Evolutionary conservation across 2,113 vertebrate species (phyloP).

Genomic region (Rhinopomastus cyanomelas): DNA sequence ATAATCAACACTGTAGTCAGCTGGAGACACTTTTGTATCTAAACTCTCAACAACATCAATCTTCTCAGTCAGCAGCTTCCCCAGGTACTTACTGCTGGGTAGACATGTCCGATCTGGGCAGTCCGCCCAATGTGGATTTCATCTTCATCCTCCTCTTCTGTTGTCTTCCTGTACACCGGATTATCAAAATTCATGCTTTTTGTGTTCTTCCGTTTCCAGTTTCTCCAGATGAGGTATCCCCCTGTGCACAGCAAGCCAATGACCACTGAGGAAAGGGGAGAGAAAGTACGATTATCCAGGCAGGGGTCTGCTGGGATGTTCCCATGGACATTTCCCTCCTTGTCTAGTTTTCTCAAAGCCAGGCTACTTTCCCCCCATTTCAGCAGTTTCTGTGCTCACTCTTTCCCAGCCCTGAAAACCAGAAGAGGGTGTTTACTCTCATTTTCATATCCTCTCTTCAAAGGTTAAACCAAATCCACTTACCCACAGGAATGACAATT

Average conservation of each 20-base stretch:
- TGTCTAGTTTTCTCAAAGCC: background rate
- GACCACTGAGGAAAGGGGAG: conserved; percentile 80
- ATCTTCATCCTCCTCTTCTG: conserved; percentile 91
- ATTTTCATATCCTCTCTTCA: background rate
- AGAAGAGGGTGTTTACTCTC: background rate
- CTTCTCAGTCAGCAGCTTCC: background rate
- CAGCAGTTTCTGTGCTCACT: background rate
- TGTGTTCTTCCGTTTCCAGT: conserved; percentile 97
- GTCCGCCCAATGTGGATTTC: conserved; percentile 95
- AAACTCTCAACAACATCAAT: background rate
- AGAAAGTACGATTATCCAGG: background rate
- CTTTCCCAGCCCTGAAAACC: background rate
- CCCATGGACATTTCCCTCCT: background rate
- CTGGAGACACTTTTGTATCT: background rate
- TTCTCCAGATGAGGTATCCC: conserved; percentile 97
- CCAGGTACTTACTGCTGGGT: conserved; percentile 91
- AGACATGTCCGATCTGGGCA: conserved; percentile 94
- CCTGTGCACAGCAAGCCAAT: conserved; percentile 89
- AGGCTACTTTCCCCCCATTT: background rate
- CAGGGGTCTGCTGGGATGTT: background rate
- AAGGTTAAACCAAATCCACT: conserved; percentile 60
- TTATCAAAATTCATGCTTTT: conserved; percentile 99
- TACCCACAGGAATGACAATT: conserved; percentile 92
- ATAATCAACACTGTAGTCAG: background rate
- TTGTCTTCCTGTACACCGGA: conserved; percentile 97